Evolutionary conservation across 2,797 vertebrate genomes (phyloP).

Genomic region (Notamacropus eugenii): DNA sequence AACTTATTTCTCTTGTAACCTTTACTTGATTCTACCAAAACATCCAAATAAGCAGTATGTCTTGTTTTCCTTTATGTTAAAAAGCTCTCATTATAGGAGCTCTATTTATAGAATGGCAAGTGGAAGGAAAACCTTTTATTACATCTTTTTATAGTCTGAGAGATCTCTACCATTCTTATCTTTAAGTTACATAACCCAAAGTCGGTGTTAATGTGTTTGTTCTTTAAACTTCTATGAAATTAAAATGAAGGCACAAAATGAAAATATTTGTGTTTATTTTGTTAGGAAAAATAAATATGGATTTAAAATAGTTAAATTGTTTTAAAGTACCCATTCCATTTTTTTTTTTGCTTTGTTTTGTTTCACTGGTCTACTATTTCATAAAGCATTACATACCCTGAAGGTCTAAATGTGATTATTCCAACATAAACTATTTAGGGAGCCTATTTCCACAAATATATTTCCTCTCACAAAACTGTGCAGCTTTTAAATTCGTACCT

Average conservation of each 20-base stretch:
- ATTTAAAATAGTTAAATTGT: conserved; percentile 10
- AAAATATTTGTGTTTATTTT: background rate
- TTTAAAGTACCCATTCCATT: conserved; percentile 15
- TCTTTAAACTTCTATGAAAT: conserved; percentile 13
- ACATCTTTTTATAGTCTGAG: conserved; percentile 53
- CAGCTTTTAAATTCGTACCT: background rate
- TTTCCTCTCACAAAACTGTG: conserved; percentile 23
- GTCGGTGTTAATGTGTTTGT: conserved; percentile 53
- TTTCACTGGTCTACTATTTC: background rate
- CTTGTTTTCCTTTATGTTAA: conserved; percentile 75
- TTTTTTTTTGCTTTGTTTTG: background rate
- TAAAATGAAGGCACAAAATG: background rate
- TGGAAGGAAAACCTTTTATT: conserved; percentile 71
- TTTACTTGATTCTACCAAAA: conserved; percentile 82
- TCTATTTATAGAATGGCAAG: conserved; percentile 72
- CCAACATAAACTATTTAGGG: background rate
- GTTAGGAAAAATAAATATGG: conserved; percentile 19
- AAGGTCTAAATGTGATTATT: background rate
- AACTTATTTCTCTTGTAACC: conserved; percentile 85
- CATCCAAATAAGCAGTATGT: conserved; percentile 75
- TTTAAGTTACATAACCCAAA: conserved; percentile 51
- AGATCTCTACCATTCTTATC: conserved; percentile 1
- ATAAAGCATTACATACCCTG: background rate
- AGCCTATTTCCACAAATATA: background rate
- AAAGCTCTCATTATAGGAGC: conserved; percentile 55